phyloP scores from a whole-genome alignment of 2,113 vertebrate genomes.

The Pseudorhombus dupliciocellatus region DNA sequence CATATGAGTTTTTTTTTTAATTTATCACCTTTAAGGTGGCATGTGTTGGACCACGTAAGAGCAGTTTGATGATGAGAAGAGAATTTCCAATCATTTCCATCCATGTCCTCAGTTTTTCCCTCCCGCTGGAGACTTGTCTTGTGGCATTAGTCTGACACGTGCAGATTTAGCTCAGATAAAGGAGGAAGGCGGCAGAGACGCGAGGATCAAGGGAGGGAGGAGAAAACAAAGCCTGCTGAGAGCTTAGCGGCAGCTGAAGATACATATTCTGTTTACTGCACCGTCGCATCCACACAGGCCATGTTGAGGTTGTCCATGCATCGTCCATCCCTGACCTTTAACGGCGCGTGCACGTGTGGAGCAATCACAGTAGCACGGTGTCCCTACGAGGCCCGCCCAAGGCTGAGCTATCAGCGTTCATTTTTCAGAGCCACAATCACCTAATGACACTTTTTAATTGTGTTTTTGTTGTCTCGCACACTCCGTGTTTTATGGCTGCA shows the following conservation, averaged over 20 bases:
- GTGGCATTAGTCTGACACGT: constrained; percentile 52
- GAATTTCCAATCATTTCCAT: constrained; percentile 20
- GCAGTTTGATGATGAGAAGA: too few relatives aligned
- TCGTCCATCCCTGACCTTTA: constrained; percentile 37
- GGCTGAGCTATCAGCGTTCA: constrained; percentile 23
- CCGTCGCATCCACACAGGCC: constrained; percentile 40
- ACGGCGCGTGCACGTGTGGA: constrained; percentile 15
- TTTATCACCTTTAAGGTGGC: constrained; percentile 1
- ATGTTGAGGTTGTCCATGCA: constrained; percentile 39
- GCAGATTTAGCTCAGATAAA: constrained; percentile 47
- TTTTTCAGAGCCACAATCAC: constrained; percentile 26
- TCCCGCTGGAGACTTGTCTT: constrained; percentile 25
- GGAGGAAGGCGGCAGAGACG: constrained; percentile 18
- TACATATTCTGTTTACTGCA: constrained; percentile 42
- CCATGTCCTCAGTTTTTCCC: constrained; percentile 8
- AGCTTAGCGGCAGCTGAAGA: constrained; percentile 50
- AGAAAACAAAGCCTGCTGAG: constrained; percentile 23
- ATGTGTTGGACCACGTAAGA: background rate
- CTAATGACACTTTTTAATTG: constrained; percentile 32
- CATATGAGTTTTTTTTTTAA: background rate
- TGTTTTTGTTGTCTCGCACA: constrained; percentile 1
- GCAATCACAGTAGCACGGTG: constrained; percentile 32
- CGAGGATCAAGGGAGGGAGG: constrained; percentile 18
- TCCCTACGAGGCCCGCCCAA: background rate
- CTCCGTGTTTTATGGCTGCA: constrained; percentile 3